phyloP scores from a whole-genome alignment of 2,888 invertebrate genomes.

The Trisateles emortualis region DNA sequence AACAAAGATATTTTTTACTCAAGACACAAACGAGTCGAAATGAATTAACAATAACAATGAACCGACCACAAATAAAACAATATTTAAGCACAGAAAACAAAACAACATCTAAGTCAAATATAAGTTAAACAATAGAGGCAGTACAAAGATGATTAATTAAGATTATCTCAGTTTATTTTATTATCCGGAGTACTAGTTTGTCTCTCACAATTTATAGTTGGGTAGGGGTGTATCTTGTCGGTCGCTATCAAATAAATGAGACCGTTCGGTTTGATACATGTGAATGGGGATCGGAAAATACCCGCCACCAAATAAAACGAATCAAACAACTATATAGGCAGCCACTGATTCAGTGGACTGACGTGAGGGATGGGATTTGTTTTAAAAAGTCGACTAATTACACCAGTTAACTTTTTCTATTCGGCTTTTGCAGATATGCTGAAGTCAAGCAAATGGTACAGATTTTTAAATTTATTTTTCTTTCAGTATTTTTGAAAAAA shows the following conservation, averaged over 20 bases:
- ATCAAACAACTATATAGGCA: slow-evolving; percentile 64
- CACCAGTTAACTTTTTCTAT: slow-evolving; percentile 16
- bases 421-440: slow-evolving; percentile 4
- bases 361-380: slow-evolving; percentile 23
- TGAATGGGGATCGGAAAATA: slow-evolving; percentile 80
- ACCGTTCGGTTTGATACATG: slow-evolving; percentile 83
- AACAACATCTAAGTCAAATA: neutral
- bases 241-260: slow-evolving; percentile 83
- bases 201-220: slow-evolving; percentile 54
- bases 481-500: too few relatives aligned
- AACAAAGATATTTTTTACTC: neutral
- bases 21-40: neutral
- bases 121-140: slow-evolving; percentile 19
- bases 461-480: neutral
- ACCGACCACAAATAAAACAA: neutral
- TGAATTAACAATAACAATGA: neutral
- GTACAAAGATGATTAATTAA: slow-evolving; percentile 51
- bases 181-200: slow-evolving; percentile 47
- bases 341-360: slow-evolving; percentile 52
- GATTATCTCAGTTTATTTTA: slow-evolving; percentile 53
- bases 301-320: slow-evolving; percentile 80
- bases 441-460: neutral
- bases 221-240: slow-evolving; percentile 68
- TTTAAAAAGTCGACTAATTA: slow-evolving; percentile 35
- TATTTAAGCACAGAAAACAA: neutral